Base-by-base conservation (phyloP, 1,140 invertebrate genomes). In the Amphibalanus amphitrite region DNA sequence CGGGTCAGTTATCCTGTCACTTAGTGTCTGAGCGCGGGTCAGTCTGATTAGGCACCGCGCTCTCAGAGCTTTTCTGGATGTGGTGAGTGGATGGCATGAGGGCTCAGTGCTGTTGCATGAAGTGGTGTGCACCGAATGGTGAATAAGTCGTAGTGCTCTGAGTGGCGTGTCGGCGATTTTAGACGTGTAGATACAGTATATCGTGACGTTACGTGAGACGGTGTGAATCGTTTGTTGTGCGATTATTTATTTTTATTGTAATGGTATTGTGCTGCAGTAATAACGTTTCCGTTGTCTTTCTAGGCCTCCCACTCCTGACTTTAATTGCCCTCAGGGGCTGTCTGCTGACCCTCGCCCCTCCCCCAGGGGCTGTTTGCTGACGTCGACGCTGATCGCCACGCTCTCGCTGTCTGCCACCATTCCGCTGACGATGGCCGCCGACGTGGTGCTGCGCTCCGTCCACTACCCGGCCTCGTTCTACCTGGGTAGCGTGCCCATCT, bases 311-410 rank as follows among this genome's bases (percentile, higher is more conserved):
- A n/a, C n/a, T n/a, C n/a, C n/a, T n/a, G n/a, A n/a, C n/a, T n/a
- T n/a, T n/a, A n/a, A n/a, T n/a, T n/a, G n/a, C n/a, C n/a, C n/a
- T n/a, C n/a, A n/a, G n/a, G 38, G 38, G 38, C 38, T 38, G 38
- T 38, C 17, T 38, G 38, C 38, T 38, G 38, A 38, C 38, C 38
- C 17, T 17, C 17, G 38, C 17, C 38, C 6, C 17, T 17, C 38
- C 38, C 17, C 4, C 64, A 93, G 90, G 90, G 91, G 90, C 30
- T 93, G 91, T 80, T 92, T 94, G 80, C 80, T 93, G 74, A 93
- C 92, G 26, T 93, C 91, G 38, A 92, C 91, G 29, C 80, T 94
- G 20, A 88, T 93, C 76, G 91, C 89, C 69, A 93, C 91, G 10
- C 79, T 93, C 73, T 86, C 90, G 33, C 84, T 92, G 69, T 90